Percentiles rank a stretch among this genome's conserved stretches.
Conservation (phyloP, 2,888 invertebrate species). For the Acanthosepion pharaonis region DNA sequence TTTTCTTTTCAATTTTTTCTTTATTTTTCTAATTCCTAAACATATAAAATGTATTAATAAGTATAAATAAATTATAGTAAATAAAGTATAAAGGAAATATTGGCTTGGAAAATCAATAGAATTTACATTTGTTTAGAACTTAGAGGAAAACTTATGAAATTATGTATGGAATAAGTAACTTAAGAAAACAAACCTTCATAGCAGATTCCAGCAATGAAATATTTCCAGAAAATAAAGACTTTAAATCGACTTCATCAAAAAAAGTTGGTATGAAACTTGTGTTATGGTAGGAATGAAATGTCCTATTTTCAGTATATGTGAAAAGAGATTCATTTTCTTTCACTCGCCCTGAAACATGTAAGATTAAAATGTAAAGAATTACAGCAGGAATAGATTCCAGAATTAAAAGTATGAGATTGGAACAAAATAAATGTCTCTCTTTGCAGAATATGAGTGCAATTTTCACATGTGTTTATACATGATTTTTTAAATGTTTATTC, state of each 20-base stretch:
- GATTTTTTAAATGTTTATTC: no score
- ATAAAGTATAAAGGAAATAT: no score
- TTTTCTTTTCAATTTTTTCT: no score
- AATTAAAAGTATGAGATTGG: neutral
- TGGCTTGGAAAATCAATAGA: no score
- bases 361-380: neutral
- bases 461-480: no score
- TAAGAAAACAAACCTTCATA: slow-evolving; percentile 17
- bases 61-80: no score
- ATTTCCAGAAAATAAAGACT: slow-evolving; percentile 37
- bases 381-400: neutral
- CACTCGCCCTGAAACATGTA: neutral
- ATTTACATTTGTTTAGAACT: neutral
- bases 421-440: no score
- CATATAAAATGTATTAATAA: no score
- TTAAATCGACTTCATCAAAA: slow-evolving; percentile 42
- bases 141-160: neutral
- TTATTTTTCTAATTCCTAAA: no score
- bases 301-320: slow-evolving; percentile 34
- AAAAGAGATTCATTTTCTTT: slow-evolving; percentile 42
- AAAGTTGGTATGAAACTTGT: slow-evolving; percentile 41
- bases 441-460: no score
- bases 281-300: slow-evolving; percentile 40
- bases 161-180: neutral
- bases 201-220: slow-evolving; percentile 17